phyloP scores from a whole-genome alignment of 2,888 invertebrate genomes.

The Nymphalis polychloros region DNA sequence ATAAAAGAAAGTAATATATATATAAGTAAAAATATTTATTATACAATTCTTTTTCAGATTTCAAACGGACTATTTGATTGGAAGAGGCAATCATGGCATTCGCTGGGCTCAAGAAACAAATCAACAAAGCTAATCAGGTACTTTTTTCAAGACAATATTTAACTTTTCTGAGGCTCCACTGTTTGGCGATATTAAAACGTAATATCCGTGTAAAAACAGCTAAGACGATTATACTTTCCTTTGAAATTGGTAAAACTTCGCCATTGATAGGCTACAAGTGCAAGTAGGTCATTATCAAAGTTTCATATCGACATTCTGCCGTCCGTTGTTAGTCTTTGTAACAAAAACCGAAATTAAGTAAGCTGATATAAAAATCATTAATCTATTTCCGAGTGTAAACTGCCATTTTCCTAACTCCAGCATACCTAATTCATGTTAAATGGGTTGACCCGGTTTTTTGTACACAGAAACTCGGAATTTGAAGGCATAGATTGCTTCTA shows the following conservation, averaged over 20 bases:
- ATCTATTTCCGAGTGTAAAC: background rate
- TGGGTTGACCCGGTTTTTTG: no score
- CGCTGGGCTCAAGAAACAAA: conserved; percentile 99
- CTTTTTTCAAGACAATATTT: conserved; percentile 47
- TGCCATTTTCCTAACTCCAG: no score
- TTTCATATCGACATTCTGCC: conserved; percentile 27
- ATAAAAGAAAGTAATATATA: no score
- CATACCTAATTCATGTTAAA: no score
- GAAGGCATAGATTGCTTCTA: no score
- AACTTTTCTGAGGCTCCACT: background rate
- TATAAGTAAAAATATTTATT: no score
- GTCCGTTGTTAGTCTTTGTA: conserved; percentile 1
- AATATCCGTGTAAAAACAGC: conserved; percentile 2
- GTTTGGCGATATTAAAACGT: conserved; percentile 6
- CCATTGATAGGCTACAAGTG: conserved; percentile 27
- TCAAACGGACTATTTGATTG: conserved; percentile 34
- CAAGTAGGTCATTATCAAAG: conserved; percentile 35
- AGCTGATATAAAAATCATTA: conserved; percentile 6
- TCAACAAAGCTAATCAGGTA: conserved; percentile 99
- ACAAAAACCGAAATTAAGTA: conserved; percentile 9
- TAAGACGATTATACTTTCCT: conserved; percentile 15
- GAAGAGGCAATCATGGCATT: conserved; percentile 91
- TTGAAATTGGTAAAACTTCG: conserved; percentile 20
- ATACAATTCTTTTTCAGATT: conserved; percentile 36
- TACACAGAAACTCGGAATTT: no score